phyloP scores from a whole-genome alignment of 1,140 invertebrate species.

The Tribolium madens region DNA sequence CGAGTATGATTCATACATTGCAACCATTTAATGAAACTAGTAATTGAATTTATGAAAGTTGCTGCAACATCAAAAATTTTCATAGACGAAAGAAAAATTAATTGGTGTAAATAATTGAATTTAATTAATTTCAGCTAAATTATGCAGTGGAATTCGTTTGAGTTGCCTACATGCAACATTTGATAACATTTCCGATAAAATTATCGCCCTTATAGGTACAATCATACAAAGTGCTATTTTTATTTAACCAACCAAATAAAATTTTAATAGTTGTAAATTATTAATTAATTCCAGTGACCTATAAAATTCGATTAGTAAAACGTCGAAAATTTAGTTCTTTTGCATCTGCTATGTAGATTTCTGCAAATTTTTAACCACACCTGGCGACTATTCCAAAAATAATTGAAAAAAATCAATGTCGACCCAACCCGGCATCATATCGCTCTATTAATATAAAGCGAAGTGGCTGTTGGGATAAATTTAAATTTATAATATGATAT shows the following conservation, averaged over 20 bases:
- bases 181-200: no score
- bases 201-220: no score
- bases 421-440: not conserved
- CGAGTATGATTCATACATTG: not conserved
- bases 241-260: not conserved
- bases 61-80: no score
- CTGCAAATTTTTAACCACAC: not conserved
- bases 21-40: not conserved
- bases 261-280: not conserved
- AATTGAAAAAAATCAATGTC: slow-evolving; percentile 12
- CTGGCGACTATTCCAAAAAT: not conserved
- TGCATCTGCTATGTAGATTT: no score
- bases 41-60: not conserved
- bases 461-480: not conserved
- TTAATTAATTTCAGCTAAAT: no score
- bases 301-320: not conserved
- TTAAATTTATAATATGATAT: slow-evolving; percentile 30
- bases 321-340: not conserved
- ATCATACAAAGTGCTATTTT: no score
- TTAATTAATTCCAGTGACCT: not conserved
- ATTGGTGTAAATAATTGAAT: no score
- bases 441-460: not conserved
- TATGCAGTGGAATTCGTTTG: no score
- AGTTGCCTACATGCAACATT: no score
- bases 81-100: no score